Base-by-base conservation (phyloP, 2,797 vertebrate genomes). In the Trachurus trachurus region DNA sequence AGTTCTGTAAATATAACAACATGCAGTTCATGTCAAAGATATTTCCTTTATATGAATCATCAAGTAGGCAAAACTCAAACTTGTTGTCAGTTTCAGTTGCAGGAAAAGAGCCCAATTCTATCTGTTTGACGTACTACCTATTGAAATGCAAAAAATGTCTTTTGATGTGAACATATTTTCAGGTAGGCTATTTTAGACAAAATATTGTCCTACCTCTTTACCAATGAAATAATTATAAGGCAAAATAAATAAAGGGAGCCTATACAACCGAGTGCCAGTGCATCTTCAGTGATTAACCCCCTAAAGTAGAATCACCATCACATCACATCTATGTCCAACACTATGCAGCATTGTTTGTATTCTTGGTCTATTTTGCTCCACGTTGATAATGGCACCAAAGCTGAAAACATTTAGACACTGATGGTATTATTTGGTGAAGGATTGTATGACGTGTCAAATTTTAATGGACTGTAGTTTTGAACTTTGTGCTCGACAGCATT, bases 11-110 rank as follows among this genome's bases (percentile, higher is more conserved):
- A 37, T 9, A 37, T 6, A 37, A 37, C 6, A 47, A 6, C 31
- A 19, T 6, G 2, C 8, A 39, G 12, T 26, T 61, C 12, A 31
- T 0, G 3, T 54, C 26, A 52, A 45, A 74, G 22, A 42, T 47
- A 39, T 12, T 49, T 67, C 37, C 37, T 66, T 6, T 45, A 26
- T 57, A 65, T 21, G 16, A 66, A 21, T 42, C 9, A 49, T 15
- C 39, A 10, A 40, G 31, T 37, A 71, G 26, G 13, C n/a, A 21
- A 68, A 83, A 67, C n/a, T 42, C 4, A n/a, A 13, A 34, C 8
- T 45, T 11, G 4, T 12, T 13, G 22, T 65, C 17, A 76, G 1
- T 40, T 47, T 66, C 2, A 60, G 0, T 37, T 16, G 9, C 10
- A 15, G 29, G n/a, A 64, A 26, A 5, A 71, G 40, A 52, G 57